phyloP scores from a whole-genome alignment of 2,888 invertebrate species.

The Amphipoea oculea region DNA sequence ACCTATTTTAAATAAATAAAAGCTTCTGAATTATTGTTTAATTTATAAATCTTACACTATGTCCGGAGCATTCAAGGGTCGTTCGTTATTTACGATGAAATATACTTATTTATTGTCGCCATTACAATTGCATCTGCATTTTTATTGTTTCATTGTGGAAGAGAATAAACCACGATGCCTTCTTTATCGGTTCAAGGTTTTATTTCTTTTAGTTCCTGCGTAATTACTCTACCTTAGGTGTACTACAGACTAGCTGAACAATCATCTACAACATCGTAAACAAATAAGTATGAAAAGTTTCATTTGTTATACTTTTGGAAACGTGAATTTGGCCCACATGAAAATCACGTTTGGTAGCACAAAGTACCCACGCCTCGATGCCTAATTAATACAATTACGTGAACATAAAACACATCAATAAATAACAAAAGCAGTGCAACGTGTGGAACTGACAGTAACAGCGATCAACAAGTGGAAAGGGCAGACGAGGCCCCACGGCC shows the following conservation, averaged over 20 bases:
- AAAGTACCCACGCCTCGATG: conserved; percentile 21
- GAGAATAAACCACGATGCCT: conserved; percentile 49
- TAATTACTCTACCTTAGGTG: conserved; percentile 37
- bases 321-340: neutral
- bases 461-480: conserved; percentile 66
- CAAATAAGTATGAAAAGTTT: neutral
- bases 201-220: conserved; percentile 45
- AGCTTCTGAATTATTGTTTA: conserved; percentile 54
- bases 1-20: conserved; percentile 53
- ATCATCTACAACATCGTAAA: neutral
- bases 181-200: conserved; percentile 50
- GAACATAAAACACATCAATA: conserved; percentile 52
- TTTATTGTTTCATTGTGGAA: conserved; percentile 62
- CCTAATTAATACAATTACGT: conserved; percentile 46
- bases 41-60: conserved; percentile 64
- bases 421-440: conserved; percentile 58
- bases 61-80: conserved; percentile 49
- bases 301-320: neutral
- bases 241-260: conserved; percentile 2
- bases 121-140: conserved; percentile 65
- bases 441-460: conserved; percentile 62
- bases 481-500: conserved; percentile 58
- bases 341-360: conserved; percentile 12
- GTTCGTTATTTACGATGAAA: conserved; percentile 66
- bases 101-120: conserved; percentile 66